Evolutionary conservation across 2,888 invertebrate genomes (phyloP).

Genomic region (Siphonodentalium dalli): DNA sequence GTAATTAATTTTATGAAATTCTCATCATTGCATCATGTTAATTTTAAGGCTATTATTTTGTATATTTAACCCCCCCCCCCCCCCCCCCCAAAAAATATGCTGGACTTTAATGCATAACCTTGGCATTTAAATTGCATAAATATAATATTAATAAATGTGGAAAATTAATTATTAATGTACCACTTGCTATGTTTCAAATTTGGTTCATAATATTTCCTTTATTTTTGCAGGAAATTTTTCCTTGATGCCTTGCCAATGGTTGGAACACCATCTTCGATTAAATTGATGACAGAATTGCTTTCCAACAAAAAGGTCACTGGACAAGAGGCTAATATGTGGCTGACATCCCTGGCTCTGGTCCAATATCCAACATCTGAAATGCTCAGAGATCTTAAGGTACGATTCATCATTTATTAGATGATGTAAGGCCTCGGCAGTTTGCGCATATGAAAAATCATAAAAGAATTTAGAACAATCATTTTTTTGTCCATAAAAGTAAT

Average conservation of each 20-base stretch:
- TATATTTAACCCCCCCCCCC: too few relatives aligned
- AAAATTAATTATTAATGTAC: neutral
- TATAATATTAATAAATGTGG: neutral
- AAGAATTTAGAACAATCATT: too few relatives aligned
- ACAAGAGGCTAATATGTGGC: conserved; percentile 79
- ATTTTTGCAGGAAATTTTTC: conserved; percentile 73
- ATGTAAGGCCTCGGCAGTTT: too few relatives aligned
- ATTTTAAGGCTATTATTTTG: neutral
- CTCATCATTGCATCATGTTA: neutral
- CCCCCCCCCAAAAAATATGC: too few relatives aligned
- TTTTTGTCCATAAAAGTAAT: too few relatives aligned
- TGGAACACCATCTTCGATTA: conserved; percentile 81
- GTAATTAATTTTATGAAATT: neutral
- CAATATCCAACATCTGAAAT: conserved; percentile 66
- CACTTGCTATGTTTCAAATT: neutral
- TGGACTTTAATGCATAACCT: too few relatives aligned
- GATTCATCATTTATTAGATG: conserved; percentile 3
- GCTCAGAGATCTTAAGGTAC: conserved; percentile 65
- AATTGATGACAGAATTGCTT: conserved; percentile 83
- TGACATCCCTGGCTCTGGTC: conserved; percentile 84
- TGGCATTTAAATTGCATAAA: neutral
- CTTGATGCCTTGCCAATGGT: conserved; percentile 86
- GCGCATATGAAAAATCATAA: too few relatives aligned
- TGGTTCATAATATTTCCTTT: neutral
- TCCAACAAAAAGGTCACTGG: conserved; percentile 72